Evolutionary conservation across 2,888 invertebrate species (phyloP), one percentile per base, ranked within the genome.

Genomic region (Bruchidius siliquastri): DNA sequence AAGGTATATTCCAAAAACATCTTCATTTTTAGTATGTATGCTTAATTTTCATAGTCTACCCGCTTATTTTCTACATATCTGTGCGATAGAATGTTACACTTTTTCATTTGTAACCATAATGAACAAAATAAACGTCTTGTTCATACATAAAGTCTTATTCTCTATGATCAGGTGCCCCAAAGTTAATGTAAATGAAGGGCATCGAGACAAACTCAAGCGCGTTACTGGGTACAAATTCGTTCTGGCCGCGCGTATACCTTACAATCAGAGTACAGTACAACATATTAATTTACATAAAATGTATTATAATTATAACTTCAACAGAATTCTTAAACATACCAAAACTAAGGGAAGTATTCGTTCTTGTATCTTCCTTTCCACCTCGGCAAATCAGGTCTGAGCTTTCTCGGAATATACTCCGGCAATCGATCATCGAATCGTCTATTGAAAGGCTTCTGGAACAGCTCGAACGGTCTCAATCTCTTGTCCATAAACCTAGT

Each of bases 401-500:
- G 81, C 67, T 83, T 87, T 83, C 91, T 92, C 0, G 94, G 94
- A 80, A 95, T 91, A 87, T 95, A 95, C 20, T 84, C 85, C 20
- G 92, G 90, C 8, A 87, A 81, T 83, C 93, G 91, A 26, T 93
- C 92, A 85, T 94, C 89, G 78, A 94, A 87, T 75, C 87, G 89
- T 77, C 93, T 89, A n/a, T 88, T 85, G 81, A 86, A 90, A 2
- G 92, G 91, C 84, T 92, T 90, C 21, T 89, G 84, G n/a, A 86
- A 86, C 73, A 90, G 85, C 84, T 95, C 93, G 85, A 93, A 96
- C 81, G 91, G 92, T 71, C 93, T 89, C 72, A 90, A 87, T 80
- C 88, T 92, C 8, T 92, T 88, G 72, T 95, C 95, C 85, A 92
- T 84, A 71, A 90, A 89, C 76, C 93, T 88, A 0, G 92, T 93